phyloP scores from a whole-genome alignment of 1,140 invertebrate species.

The Patella vulgata region DNA sequence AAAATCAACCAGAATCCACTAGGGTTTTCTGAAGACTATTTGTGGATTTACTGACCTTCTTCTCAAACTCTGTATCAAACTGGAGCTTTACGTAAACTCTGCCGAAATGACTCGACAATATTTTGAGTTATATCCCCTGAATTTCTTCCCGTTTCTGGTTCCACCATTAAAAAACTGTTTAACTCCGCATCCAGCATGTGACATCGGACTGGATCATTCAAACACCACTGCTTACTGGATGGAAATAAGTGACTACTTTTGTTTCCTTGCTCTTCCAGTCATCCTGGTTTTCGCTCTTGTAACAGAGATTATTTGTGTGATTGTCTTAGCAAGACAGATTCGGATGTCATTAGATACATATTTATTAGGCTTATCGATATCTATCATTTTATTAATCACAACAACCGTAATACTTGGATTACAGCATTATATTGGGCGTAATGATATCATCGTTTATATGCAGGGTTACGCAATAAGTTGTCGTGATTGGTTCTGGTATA shows the following conservation, averaged over 20 bases:
- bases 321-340: constrained; percentile 46
- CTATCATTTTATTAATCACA: constrained; percentile 41
- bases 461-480: constrained; percentile 51
- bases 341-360: constrained; percentile 56
- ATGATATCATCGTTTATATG: constrained; percentile 34
- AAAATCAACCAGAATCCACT: no score
- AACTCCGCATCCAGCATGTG: constrained; percentile 41
- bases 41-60: no score
- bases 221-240: constrained; percentile 43
- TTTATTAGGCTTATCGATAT: constrained; percentile 50
- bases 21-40: no score
- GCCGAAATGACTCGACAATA: no score
- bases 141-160: constrained; percentile 43
- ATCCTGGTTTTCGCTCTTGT: constrained; percentile 50
- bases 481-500: constrained; percentile 60
- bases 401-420: constrained; percentile 41
- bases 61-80: no score
- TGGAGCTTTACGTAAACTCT: no score
- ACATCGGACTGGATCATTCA: constrained; percentile 22
- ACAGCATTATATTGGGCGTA: constrained; percentile 52
- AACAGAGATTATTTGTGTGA: constrained; percentile 49
- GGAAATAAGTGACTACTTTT: constrained; percentile 55
- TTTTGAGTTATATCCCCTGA: constrained; percentile 40
- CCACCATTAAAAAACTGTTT: constrained; percentile 48
- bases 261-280: constrained; percentile 54